phyloP scores from a whole-genome alignment of 2,113 vertebrate species.

The Phodopus roborovskii region DNA sequence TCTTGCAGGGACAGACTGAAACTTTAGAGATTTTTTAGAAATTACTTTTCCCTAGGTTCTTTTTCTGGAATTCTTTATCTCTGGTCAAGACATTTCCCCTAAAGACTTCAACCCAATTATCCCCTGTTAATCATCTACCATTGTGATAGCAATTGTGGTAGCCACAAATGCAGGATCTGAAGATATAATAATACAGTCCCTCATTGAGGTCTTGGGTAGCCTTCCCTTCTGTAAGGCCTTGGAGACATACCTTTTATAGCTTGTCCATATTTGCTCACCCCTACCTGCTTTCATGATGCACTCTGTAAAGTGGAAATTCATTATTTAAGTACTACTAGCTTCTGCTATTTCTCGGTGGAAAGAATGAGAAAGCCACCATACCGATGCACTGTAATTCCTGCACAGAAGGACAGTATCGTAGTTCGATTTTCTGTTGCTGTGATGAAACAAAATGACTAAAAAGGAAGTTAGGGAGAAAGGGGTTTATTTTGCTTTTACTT shows the following conservation, averaged over 20 bases:
- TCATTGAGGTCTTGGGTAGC: constrained; percentile 55
- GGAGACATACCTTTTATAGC: constrained; percentile 71
- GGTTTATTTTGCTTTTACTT: too few species aligned
- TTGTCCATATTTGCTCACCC: constrained; percentile 79
- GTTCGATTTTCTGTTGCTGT: too few species aligned
- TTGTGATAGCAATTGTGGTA: not conserved
- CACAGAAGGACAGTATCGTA: not conserved
- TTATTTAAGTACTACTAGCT: constrained; percentile 78
- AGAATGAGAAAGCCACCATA: not conserved
- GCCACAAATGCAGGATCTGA: not conserved
- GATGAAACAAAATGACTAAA: too few species aligned
- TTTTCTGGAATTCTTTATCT: not conserved
- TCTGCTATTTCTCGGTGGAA: constrained; percentile 37
- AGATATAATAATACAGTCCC: not conserved
- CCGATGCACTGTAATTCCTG: not conserved
- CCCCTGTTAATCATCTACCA: not conserved
- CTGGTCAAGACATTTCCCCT: not conserved
- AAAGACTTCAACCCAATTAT: not conserved
- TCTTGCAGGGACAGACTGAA: not conserved
- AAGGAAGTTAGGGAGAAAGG: too few species aligned
- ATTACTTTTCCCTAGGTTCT: not conserved
- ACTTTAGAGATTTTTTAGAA: not conserved
- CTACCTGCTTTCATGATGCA: constrained; percentile 65
- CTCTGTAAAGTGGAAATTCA: constrained; percentile 76
- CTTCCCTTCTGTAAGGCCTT: constrained; percentile 56